Evolutionary conservation across 2,797 vertebrate genomes (phyloP).

Genomic region (Sphaeramia orbicularis): DNA sequence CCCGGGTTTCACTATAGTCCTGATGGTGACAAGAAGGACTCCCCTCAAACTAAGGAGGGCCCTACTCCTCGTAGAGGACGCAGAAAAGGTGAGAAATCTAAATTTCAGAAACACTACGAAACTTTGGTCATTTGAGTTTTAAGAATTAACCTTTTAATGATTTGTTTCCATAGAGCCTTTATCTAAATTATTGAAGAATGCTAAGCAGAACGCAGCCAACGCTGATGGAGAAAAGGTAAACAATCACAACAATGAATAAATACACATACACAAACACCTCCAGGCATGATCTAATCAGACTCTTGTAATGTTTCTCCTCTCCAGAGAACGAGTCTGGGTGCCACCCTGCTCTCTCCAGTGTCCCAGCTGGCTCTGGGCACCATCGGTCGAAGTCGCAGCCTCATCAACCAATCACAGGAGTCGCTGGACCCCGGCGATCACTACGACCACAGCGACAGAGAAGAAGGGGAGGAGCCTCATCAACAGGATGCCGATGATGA

Average conservation of each 20-base stretch:
- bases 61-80: conserved; percentile 88
- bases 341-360: conserved; percentile 85
- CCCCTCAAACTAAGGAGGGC: conserved; percentile 87
- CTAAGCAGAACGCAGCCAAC: conserved; percentile 90
- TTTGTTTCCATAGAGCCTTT: conserved; percentile 88
- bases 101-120: not conserved
- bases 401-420: conserved; percentile 87
- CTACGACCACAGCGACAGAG: conserved; percentile 86
- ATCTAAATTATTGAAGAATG: conserved; percentile 92
- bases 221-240: conserved; percentile 77
- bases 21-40: conserved; percentile 86
- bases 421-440: conserved; percentile 85
- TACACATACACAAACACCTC: not conserved
- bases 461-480: conserved; percentile 80
- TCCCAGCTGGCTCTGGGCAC: conserved; percentile 85
- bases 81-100: conserved; percentile 89
- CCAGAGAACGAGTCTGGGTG: conserved; percentile 86
- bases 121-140: not conserved
- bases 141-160: not conserved
- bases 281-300: not conserved
- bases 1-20: conserved; percentile 93
- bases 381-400: conserved; percentile 85
- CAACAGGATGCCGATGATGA: conserved; percentile 91
- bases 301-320: conserved; percentile 13
- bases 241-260: not conserved